These are phyloP conservation scores for Euglossa dilemma DNA, from an alignment of 1,140 invertebrate genomes.

Conservation along the genomic window DNA sequence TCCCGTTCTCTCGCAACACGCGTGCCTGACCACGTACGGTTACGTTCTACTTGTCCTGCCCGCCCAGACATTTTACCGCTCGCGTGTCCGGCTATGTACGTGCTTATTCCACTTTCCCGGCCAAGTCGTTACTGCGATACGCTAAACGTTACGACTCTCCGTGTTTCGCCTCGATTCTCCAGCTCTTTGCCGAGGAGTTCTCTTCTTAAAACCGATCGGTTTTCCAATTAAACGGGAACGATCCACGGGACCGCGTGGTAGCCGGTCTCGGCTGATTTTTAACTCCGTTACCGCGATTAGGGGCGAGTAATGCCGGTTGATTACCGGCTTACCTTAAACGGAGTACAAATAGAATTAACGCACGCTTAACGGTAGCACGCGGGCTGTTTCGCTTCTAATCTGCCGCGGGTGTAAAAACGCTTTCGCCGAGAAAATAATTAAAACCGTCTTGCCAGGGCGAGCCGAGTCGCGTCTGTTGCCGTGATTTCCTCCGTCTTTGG, in stretches of 20 bases:
- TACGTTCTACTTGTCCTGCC: neutral
- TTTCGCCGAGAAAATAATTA: no score
- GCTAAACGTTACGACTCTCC: neutral
- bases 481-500: neutral
- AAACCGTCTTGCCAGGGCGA: neutral
- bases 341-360: neutral
- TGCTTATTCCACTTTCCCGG: neutral
- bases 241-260: neutral
- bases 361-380: neutral
- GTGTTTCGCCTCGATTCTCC: neutral
- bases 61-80: neutral
- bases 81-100: neutral
- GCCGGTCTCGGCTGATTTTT: neutral
- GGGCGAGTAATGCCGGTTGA: slow-evolving; percentile 15
- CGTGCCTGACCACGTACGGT: neutral
- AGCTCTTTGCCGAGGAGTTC: neutral
- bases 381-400: neutral
- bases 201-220: neutral
- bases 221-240: slow-evolving; percentile 7
- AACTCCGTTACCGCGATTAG: slow-evolving; percentile 8
- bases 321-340: slow-evolving; percentile 6
- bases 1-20: no score
- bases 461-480: neutral
- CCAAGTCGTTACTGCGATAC: neutral
- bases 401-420: neutral